A percentile compares a stretch with the other conserved stretches of the same genome.
Evolutionary conservation across 1,140 invertebrate species (phyloP).

Genomic region (Lordiphosa collinella): DNA sequence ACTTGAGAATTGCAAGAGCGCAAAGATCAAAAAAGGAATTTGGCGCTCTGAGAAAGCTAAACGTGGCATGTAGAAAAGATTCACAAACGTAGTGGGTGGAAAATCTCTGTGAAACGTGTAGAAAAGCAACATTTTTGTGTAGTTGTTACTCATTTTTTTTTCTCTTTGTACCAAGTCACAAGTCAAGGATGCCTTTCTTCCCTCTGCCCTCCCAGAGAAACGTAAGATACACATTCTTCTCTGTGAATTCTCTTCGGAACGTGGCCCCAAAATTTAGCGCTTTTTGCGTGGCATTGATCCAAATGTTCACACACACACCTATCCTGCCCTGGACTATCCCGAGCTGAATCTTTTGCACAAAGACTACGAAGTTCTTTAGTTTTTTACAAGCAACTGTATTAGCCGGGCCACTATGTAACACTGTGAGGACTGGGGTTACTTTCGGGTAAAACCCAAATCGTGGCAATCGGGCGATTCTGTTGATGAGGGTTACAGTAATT

Average conservation of each 20-base stretch:
- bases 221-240: slow-evolving; percentile 94
- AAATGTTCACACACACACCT: slow-evolving; percentile 88
- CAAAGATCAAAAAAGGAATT: too few relatives aligned
- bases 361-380: slow-evolving; percentile 94
- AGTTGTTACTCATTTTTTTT: too few relatives aligned
- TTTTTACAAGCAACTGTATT: slow-evolving; percentile 85
- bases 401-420: slow-evolving; percentile 86
- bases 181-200: slow-evolving; percentile 83
- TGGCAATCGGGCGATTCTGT: slow-evolving; percentile 81
- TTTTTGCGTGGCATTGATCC: slow-evolving; percentile 92
- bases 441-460: slow-evolving; percentile 83
- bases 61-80: too few relatives aligned
- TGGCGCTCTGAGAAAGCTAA: too few relatives aligned
- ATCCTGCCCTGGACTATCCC: slow-evolving; percentile 94
- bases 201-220: slow-evolving; percentile 69
- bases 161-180: slow-evolving; percentile 86
- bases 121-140: too few relatives aligned
- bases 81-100: too few relatives aligned
- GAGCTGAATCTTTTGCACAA: slow-evolving; percentile 96
- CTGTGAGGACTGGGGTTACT: slow-evolving; percentile 85
- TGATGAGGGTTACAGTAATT: slow-evolving; percentile 37
- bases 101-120: too few relatives aligned
- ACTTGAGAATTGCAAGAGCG: too few relatives aligned
- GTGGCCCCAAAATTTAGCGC: slow-evolving; percentile 93
- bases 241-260: slow-evolving; percentile 97